A percentile compares a stretch with the other conserved stretches of the same genome.
Conservation (phyloP, 2,797 vertebrate genomes). For the Loriculus beryllinus region DNA sequence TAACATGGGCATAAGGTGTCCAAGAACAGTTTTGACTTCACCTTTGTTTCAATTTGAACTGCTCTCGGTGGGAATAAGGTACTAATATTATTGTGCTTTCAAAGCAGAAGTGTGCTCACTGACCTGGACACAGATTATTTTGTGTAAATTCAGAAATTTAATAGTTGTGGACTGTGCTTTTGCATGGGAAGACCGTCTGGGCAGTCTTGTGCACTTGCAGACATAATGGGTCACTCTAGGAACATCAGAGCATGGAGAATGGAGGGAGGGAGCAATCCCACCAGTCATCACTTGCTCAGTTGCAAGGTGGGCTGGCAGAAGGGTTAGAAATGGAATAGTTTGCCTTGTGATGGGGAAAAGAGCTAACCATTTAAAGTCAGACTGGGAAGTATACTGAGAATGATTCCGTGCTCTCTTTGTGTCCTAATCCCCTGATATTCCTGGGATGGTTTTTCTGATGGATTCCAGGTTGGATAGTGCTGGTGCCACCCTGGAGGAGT, state of each 20-base stretch:
- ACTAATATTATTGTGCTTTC: background rate
- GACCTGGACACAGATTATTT: background rate
- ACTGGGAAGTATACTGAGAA: background rate
- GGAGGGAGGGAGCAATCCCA: background rate
- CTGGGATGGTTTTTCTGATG: background rate
- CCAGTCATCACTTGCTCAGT: background rate
- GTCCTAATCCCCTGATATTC: background rate
- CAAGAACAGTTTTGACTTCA: background rate
- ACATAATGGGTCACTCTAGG: background rate
- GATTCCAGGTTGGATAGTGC: background rate
- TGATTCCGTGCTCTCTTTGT: background rate
- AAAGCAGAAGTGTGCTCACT: background rate
- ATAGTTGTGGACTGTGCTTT: accelerated
- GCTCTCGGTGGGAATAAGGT: accelerated
- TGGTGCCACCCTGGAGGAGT: background rate
- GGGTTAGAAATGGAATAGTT: background rate
- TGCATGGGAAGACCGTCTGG: background rate
- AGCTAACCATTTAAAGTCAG: background rate
- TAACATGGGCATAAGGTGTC: accelerated
- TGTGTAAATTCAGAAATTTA: background rate
- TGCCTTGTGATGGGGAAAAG: background rate
- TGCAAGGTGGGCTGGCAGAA: background rate
- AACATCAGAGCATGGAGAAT: accelerated
- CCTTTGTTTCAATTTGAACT: background rate
- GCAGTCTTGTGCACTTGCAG: background rate